Conservation (phyloP, 2,888 invertebrate genomes). For the Lepidochrysops patricia region DNA sequence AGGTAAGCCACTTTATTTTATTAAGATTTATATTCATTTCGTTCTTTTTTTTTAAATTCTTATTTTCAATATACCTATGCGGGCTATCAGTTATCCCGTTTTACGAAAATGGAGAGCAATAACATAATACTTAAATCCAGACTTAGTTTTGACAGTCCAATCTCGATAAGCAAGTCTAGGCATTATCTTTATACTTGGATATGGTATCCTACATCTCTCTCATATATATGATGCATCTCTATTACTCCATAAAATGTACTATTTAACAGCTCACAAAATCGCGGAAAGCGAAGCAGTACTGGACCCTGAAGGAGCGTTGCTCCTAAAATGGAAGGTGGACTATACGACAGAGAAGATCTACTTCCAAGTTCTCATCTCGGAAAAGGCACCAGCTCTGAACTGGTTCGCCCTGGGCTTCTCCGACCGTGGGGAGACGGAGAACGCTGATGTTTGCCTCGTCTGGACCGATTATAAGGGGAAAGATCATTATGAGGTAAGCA, state of each 20-base stretch:
- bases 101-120: no score
- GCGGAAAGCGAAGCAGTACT: constrained; percentile 59
- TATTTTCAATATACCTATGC: no score
- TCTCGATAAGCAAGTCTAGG: no score
- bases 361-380: constrained; percentile 70
- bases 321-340: constrained; percentile 57
- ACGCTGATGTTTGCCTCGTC: constrained; percentile 87
- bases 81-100: no score
- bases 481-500: constrained; percentile 60
- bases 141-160: no score
- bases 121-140: no score
- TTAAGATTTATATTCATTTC: no score
- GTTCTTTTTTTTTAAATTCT: no score
- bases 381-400: constrained; percentile 54
- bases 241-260: no score
- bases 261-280: constrained; percentile 34
- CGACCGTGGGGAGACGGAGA: constrained; percentile 80
- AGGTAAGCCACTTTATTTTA: constrained; percentile 29
- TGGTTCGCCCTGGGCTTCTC: constrained; percentile 94
- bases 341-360: constrained; percentile 44
- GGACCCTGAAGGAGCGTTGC: constrained; percentile 53
- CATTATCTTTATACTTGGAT: no score
- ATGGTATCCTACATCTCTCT: no score
- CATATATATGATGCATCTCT: no score
- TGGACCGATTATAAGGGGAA: constrained; percentile 82